Base-by-base conservation (phyloP, 2,797 vertebrate genomes). In the Sebastes matsubarae region DNA sequence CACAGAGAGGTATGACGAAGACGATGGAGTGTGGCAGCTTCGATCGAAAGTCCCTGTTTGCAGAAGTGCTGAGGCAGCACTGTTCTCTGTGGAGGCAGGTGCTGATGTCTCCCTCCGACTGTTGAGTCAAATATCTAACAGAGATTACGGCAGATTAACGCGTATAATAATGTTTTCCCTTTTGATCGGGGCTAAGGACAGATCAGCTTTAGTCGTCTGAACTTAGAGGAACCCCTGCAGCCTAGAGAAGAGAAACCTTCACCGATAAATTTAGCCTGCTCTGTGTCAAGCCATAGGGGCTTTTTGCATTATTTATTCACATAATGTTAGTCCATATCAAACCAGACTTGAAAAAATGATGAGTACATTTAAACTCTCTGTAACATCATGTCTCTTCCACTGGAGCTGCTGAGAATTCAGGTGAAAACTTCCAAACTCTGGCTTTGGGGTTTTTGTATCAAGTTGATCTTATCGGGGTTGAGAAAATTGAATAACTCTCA, bases 51-150 rank as follows among this genome's bases (percentile, higher is more conserved):
- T 75, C 68, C 34, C 64, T 1, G 57, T 81, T 81, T 55, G 75
- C 69, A 6, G 42, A 79, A 84, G 77, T 84, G 91, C 91, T 92
- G 88, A 93, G 82, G 82, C 82, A 60, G 93, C 89, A 81, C 38
- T 76, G 66, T 80, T 85, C 81, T 55, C 64, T 34, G 80, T 18
- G 46, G 74, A 81, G 65, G 75, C 84, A 69, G 88, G 79, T 86
- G 59, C 83, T 55, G 80, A 83, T 88, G 86, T 87, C 88, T 84
- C 66, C 68, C 22, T 83, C 58, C 36, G 78, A 88, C 77, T 81
- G 75, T 79, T 60, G 61, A 80, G 58, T 74, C 68, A 67, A 84
- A 85, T 38, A 77, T 86, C 25, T 86, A n/a, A 22, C 27, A 77
- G 73, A 86, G 72, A 89, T 91, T 85, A 89, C 24, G 78, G 79